Conservation (phyloP, 2,797 vertebrate species). For the Cuculus canorus region DNA sequence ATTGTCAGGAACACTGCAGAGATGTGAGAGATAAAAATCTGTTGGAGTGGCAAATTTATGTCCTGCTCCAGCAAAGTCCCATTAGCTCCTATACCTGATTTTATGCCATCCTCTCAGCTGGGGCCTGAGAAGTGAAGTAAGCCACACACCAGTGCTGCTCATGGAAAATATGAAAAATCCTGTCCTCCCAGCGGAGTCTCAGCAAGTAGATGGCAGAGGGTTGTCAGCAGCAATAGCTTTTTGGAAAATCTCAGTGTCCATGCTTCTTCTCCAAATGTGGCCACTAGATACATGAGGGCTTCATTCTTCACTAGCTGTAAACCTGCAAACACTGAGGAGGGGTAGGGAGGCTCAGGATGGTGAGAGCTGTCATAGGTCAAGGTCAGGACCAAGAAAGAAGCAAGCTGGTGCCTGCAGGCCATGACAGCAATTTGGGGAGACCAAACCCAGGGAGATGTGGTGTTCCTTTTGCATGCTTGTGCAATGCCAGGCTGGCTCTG, state of each 20-base stretch:
- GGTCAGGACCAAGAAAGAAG: not conserved
- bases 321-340: not conserved
- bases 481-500: not conserved
- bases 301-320: not conserved
- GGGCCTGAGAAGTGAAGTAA: not conserved
- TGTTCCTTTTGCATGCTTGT: not conserved
- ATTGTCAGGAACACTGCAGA: not conserved
- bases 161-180: not conserved
- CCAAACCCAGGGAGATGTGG: accelerated
- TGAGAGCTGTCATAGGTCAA: not conserved
- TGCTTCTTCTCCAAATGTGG: not conserved
- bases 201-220: accelerated
- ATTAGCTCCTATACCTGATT: not conserved
- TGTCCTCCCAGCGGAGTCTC: not conserved
- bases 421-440: not conserved
- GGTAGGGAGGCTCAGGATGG: not conserved
- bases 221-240: not conserved
- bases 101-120: not conserved
- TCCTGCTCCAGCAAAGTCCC: not conserved
- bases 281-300: not conserved
- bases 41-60: not conserved
- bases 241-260: not conserved
- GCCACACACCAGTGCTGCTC: not conserved
- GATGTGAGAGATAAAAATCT: not conserved
- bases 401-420: not conserved